Evolutionary conservation across 2,113 vertebrate genomes (phyloP).

Genomic region (Campylomormyrus numenius): DNA sequence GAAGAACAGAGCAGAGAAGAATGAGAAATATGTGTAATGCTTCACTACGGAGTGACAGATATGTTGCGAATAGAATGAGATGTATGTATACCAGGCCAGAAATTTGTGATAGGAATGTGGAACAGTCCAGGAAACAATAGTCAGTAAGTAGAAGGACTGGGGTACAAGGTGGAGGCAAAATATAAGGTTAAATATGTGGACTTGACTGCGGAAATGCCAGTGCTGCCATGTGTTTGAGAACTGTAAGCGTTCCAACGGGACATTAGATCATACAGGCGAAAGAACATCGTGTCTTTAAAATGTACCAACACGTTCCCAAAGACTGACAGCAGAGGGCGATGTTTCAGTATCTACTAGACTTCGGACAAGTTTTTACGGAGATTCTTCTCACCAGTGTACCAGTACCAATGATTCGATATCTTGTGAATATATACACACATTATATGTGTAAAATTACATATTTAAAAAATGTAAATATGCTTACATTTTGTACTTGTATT

Average conservation of each 20-base stretch:
- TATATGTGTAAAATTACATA: background rate
- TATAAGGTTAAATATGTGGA: background rate
- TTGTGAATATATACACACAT: background rate
- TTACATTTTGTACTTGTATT: background rate
- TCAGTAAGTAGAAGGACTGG: background rate
- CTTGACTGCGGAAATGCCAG: background rate
- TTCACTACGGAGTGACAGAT: background rate
- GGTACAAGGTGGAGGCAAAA: background rate
- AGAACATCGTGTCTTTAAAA: slow-evolving; percentile 2
- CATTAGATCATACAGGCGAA: background rate
- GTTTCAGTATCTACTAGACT: background rate
- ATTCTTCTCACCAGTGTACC: background rate
- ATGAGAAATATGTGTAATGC: background rate
- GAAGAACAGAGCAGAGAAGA: background rate
- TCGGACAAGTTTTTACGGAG: background rate
- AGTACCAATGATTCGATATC: background rate
- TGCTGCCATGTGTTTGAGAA: background rate
- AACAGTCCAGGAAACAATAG: background rate
- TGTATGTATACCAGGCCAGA: background rate
- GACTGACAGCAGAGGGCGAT: background rate
- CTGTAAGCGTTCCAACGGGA: background rate
- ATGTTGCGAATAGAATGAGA: background rate
- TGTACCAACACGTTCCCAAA: background rate
- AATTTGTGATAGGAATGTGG: background rate
- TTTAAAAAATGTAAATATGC: background rate